Conservation (phyloP, 1,140 invertebrate genomes). For the Bombus cullumanus region DNA sequence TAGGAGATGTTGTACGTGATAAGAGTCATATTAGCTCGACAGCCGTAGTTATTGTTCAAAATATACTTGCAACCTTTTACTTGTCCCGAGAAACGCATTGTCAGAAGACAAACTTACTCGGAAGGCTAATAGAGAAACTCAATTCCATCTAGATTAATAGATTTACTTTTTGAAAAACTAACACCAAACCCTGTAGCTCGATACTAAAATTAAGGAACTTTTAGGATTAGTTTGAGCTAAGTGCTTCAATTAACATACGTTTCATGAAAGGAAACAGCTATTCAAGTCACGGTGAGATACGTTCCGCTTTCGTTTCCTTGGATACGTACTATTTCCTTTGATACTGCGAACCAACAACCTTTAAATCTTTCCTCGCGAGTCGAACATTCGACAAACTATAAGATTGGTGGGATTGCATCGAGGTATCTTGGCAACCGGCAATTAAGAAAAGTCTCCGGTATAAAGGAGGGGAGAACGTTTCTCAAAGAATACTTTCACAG, state of each 20-base stretch:
- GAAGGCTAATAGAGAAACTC: too few relatives aligned
- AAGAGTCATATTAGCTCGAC: slow-evolving; percentile 8
- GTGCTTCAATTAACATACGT: background rate
- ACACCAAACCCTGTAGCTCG: too few relatives aligned
- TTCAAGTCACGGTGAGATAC: background rate
- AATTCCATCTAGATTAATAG: background rate
- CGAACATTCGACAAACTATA: background rate
- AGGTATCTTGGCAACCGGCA: slow-evolving; percentile 4
- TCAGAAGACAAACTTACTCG: background rate
- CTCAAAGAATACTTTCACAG: background rate
- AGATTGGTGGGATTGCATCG: background rate
- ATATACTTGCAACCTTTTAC: background rate
- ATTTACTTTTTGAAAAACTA: background rate
- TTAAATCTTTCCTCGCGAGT: background rate
- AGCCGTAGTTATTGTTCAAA: background rate
- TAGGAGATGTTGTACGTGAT: slow-evolving; percentile 9
- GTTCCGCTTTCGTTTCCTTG: background rate
- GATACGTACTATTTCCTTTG: too few relatives aligned
- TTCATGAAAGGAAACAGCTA: background rate
- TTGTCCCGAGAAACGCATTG: background rate
- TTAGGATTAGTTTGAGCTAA: background rate
- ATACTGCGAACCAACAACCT: background rate
- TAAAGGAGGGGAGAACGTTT: too few relatives aligned
- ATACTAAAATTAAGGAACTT: too few relatives aligned
- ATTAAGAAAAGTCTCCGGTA: background rate